phyloP scores from a whole-genome alignment of 2,113 vertebrate genomes.

The Clarias batrachus region DNA sequence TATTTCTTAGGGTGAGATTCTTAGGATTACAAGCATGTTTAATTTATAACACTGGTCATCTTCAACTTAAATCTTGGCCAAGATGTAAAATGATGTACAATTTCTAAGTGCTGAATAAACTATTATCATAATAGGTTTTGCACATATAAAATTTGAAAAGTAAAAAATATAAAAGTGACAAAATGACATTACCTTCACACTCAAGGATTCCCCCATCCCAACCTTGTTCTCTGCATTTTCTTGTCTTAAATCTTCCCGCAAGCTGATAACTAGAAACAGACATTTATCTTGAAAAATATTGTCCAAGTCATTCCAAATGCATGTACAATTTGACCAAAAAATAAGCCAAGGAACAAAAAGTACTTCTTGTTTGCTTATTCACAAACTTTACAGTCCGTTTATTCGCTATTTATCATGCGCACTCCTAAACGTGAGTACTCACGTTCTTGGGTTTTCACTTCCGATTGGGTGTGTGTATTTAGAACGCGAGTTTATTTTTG shows the following conservation, averaged over 20 bases:
- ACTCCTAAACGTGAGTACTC: no score
- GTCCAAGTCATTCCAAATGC: neutral
- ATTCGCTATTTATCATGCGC: no score
- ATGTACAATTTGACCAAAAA: neutral
- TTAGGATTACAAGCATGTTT: no score
- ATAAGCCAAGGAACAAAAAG: neutral
- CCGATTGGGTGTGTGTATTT: no score
- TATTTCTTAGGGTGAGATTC: no score
- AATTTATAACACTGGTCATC: no score
- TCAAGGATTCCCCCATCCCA: constrained; percentile 32
- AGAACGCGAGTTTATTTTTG: no score
- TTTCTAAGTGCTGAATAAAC: neutral
- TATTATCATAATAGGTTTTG: neutral
- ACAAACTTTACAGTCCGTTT: neutral
- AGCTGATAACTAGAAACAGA: neutral
- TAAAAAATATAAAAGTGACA: neutral
- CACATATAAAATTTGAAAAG: neutral
- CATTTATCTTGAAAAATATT: neutral
- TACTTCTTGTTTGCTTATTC: neutral
- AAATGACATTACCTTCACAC: constrained; percentile 62
- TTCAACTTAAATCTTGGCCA: neutral
- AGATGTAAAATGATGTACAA: no score
- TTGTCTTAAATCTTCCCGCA: rapidly evolving
- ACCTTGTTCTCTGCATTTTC: neutral
- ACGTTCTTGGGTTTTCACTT: no score